A percentile compares a stretch with the other conserved stretches of the same genome.
Conservation (phyloP, 2,888 invertebrate species). For the Sphaerophoria taeniata region DNA sequence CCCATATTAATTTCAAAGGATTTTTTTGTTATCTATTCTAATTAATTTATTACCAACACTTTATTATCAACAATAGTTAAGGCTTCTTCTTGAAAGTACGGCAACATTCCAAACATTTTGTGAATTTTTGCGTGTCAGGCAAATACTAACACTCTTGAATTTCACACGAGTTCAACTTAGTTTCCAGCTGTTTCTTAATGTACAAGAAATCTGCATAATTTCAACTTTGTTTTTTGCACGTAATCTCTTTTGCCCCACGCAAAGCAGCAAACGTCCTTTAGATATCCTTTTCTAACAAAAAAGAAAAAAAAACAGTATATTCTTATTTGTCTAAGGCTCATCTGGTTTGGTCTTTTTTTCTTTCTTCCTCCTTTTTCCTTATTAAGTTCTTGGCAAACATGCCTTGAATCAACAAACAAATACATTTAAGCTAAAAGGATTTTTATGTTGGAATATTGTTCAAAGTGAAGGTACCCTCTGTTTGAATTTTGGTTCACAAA, state of each 20-base stretch:
- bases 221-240: slow-evolving; percentile 28
- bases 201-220: slow-evolving; percentile 23
- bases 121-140: no score
- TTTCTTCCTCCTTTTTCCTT: slow-evolving; percentile 1
- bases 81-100: no score
- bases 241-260: slow-evolving; percentile 31
- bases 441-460: slow-evolving; percentile 15
- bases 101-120: no score
- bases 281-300: not conserved
- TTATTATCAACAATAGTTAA: no score
- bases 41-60: no score
- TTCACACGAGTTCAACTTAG: not conserved
- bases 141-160: no score
- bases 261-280: not conserved
- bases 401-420: slow-evolving; percentile 39
- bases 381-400: slow-evolving; percentile 28
- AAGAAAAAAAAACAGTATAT: not conserved
- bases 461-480: no score
- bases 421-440: slow-evolving; percentile 51
- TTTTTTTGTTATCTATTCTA: no score
- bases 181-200: slow-evolving; percentile 18
- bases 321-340: slow-evolving; percentile 3
- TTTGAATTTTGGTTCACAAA: no score
- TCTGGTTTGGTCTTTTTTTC: slow-evolving; percentile 18
- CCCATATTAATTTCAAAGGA: no score